Percentiles rank a stretch among this genome's conserved stretches.
phyloP scores from a whole-genome alignment of 2,797 vertebrate genomes.

The Epinephelus awoara region DNA sequence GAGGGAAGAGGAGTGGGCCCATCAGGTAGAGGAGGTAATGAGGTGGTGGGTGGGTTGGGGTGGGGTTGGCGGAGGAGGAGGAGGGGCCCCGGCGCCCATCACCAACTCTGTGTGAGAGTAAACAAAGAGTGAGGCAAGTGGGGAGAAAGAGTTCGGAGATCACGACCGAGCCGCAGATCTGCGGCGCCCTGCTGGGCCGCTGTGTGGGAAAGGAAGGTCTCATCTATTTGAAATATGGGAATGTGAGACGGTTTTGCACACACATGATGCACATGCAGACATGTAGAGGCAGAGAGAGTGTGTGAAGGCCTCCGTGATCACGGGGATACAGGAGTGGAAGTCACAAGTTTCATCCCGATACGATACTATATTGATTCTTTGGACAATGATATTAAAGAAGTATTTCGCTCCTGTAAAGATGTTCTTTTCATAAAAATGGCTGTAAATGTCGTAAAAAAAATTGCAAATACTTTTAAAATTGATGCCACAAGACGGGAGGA shows the following conservation, averaged over 20 bases:
- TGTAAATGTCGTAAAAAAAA: too few species aligned
- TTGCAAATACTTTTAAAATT: too few species aligned
- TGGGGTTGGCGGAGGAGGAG: constrained; percentile 19
- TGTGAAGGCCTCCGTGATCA: background rate
- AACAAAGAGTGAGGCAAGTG: constrained; percentile 79
- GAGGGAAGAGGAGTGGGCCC: constrained; percentile 61
- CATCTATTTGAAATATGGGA: constrained; percentile 54
- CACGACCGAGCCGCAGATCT: constrained; percentile 68
- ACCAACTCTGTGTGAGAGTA: constrained; percentile 83
- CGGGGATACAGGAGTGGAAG: background rate
- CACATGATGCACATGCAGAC: constrained; percentile 6
- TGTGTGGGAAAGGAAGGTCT: constrained; percentile 17
- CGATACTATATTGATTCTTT: too few species aligned
- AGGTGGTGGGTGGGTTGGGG: constrained; percentile 71
- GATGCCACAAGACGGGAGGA: too few species aligned
- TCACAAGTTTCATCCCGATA: too few species aligned
- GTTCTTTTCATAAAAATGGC: too few species aligned
- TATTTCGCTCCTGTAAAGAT: too few species aligned
- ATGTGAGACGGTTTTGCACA: constrained; percentile 3
- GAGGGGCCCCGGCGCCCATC: constrained; percentile 70
- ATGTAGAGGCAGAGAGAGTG: background rate
- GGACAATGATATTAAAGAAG: too few species aligned
- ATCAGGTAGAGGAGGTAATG: constrained; percentile 87
- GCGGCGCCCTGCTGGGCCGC: constrained; percentile 47
- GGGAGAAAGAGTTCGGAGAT: constrained; percentile 72